phyloP scores from a whole-genome alignment of 2,113 vertebrate genomes.

The Atlantisia rogersi region DNA sequence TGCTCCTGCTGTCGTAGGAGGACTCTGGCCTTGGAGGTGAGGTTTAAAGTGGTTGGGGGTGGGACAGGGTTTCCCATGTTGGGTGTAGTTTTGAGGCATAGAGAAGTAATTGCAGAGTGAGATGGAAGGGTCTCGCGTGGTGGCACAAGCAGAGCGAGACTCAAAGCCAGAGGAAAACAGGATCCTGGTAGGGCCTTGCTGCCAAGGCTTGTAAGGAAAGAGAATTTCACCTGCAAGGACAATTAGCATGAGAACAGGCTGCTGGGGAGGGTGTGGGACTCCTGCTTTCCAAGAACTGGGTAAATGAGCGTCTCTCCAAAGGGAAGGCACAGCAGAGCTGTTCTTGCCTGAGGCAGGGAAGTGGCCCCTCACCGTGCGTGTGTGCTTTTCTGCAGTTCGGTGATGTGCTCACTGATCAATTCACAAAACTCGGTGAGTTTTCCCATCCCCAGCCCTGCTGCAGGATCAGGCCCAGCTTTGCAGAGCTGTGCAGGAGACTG shows the following conservation, averaged over 20 bases:
- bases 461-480: not conserved
- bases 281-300: not conserved
- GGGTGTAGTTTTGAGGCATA: fast-evolving
- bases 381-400: not conserved
- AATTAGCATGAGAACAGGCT: not conserved
- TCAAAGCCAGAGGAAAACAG: not conserved
- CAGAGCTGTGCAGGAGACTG: not conserved
- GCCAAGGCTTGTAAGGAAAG: not conserved
- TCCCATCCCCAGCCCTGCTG: not conserved
- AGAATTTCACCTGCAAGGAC: not conserved
- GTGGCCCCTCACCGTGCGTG: not conserved
- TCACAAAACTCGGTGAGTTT: not conserved
- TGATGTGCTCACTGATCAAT: not conserved
- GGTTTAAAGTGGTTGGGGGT: not conserved
- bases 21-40: not conserved
- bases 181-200: fast-evolving
- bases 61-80: not conserved
- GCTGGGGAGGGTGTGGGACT: not conserved
- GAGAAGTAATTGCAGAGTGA: not conserved
- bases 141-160: not conserved
- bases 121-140: fast-evolving
- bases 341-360: not conserved
- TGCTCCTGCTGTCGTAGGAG: not conserved
- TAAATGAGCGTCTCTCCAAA: not conserved
- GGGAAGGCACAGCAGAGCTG: not conserved